Percentiles rank a stretch among this genome's conserved stretches.
Evolutionary conservation across 2,797 vertebrate genomes (phyloP).

Genomic region (Glossophaga mutica): DNA sequence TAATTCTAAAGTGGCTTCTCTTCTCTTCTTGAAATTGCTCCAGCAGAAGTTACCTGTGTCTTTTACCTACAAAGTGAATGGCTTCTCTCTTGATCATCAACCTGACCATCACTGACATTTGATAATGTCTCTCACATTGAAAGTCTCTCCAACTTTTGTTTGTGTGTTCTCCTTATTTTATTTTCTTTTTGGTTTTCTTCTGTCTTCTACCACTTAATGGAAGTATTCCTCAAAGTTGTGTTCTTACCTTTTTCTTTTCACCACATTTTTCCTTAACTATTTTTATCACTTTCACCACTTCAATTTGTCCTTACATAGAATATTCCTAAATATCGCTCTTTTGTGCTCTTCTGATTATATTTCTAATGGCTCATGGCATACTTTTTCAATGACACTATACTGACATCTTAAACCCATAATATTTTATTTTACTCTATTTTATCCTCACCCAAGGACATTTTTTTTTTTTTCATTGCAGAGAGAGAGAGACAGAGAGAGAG

Average conservation of each 20-base stretch:
- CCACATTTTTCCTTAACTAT: background rate
- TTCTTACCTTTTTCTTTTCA: background rate
- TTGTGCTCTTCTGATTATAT: background rate
- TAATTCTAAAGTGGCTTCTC: background rate
- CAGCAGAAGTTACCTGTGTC: background rate
- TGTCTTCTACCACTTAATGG: background rate
- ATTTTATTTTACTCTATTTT: background rate
- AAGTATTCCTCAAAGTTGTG: background rate
- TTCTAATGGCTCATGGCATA: background rate
- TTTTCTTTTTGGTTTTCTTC: background rate
- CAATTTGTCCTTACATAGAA: background rate
- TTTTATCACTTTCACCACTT: background rate
- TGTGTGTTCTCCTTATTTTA: background rate
- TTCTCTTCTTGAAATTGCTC: background rate
- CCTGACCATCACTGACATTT: background rate
- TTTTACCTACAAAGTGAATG: background rate
- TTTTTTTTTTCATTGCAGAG: too few species aligned
- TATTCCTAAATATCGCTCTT: background rate
- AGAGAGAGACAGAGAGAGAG: too few species aligned
- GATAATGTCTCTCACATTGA: background rate
- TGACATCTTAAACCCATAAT: background rate
- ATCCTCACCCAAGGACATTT: too few species aligned
- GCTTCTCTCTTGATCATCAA: background rate
- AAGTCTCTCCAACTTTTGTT: background rate
- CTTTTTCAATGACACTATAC: background rate